Evolutionary conservation across 30 jellyfish, hydroid and myxozoan genomes (phyloP).

Genomic region (Chrysaora quinquecirrha): DNA sequence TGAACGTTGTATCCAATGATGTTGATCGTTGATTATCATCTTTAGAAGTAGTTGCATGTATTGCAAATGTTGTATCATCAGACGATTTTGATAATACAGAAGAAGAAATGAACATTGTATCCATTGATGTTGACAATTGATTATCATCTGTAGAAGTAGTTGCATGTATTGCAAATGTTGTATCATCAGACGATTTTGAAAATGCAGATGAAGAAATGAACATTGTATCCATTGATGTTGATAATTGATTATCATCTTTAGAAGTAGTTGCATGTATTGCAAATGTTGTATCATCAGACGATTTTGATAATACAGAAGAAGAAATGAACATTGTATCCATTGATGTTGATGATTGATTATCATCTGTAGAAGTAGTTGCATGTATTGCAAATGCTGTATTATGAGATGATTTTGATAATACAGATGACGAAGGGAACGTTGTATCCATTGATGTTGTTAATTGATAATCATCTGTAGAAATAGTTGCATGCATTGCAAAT

Average conservation of each 20-base stretch:
- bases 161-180: background rate
- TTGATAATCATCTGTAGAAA: background rate
- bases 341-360: background rate
- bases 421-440: background rate
- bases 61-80: background rate
- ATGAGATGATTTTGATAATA: too few species aligned
- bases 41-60: background rate
- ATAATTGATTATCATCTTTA: background rate
- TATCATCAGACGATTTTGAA: background rate
- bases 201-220: background rate
- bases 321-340: background rate
- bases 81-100: background rate
- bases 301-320: background rate
- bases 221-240: background rate
- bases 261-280: background rate
- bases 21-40: background rate
- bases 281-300: background rate
- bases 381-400: background rate
- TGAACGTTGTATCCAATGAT: background rate
- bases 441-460: background rate
- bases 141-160: background rate
- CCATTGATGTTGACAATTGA: background rate
- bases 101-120: background rate
- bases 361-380: background rate
- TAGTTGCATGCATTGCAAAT: background rate